Percentiles rank a stretch among this genome's conserved stretches.
phyloP scores from a whole-genome alignment of 2,888 invertebrate species.

The Euzophera pinguis region DNA sequence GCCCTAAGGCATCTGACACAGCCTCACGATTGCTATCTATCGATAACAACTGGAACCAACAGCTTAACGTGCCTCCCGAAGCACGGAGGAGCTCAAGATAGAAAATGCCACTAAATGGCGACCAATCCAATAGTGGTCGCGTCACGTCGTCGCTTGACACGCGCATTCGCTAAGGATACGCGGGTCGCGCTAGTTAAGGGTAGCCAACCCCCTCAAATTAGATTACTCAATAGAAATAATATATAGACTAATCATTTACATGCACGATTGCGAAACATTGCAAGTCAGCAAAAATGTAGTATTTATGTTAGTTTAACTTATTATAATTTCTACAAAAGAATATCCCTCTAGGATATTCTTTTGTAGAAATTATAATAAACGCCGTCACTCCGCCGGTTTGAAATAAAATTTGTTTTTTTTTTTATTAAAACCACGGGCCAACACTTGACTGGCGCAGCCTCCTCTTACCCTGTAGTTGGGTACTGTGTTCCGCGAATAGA shows the following conservation, averaged over 20 bases:
- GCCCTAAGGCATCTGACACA: too few species aligned
- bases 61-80: too few species aligned
- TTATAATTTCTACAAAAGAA: too few species aligned
- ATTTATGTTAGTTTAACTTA: background rate
- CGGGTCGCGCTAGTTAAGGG: conserved; percentile 3
- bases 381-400: background rate
- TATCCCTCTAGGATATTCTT: background rate
- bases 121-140: too few species aligned
- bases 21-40: too few species aligned
- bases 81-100: too few species aligned
- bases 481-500: background rate
- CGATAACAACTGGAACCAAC: too few species aligned
- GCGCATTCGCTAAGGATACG: too few species aligned
- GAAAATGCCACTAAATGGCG: too few species aligned
- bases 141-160: too few species aligned
- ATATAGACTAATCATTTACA: background rate
- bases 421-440: background rate
- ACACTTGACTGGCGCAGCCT: background rate
- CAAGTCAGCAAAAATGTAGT: background rate
- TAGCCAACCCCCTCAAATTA: background rate
- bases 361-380: too few species aligned
- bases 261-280: background rate
- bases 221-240: background rate
- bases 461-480: background rate
- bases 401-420: background rate